Evolutionary conservation across 2,797 vertebrate species (phyloP), one percentile per base, ranked within the genome.

Genomic region (Denticeps clupeoides): DNA sequence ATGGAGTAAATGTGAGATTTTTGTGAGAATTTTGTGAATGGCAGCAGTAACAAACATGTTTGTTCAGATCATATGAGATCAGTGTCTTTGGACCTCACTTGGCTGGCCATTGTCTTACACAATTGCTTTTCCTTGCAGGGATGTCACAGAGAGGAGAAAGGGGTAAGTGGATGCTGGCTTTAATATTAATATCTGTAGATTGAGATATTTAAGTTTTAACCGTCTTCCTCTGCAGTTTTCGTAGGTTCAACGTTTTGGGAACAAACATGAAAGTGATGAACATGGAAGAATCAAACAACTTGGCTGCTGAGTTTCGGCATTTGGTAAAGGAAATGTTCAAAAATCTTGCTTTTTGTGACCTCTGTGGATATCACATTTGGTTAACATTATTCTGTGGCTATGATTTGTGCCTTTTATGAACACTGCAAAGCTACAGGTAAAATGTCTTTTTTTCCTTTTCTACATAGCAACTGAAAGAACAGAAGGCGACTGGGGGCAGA

Each of bases 221-320:
- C n/a, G n/a, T n/a, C n/a, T n/a, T 13, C 8, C 25, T 28, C 27
- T 41, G 47, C n/a, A 65, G 63, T 29, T 65, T 54, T 29, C 59
- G 63, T 5, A 57, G 59, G 45, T 65, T 65, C 16, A 65, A 65
- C 35, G 3, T 2, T n/a, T 7, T 5, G 1, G 9, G 22, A 11
- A 40, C 24, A 13, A 4, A 5, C 1, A 2, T 21, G 0, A 95
- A 98, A 77, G 90, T 98, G 8, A 96, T 98, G 93, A 97, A 97
- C 77, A 93, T 97, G 92, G 93, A 97, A 62, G 93, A 98, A 66
- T 97, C 92, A 1, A 97, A 95, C 12, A 94, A 93, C 42, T 92
- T 98, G 63, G 89, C 93, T 0, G 93, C 92, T 13, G 94, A 98
- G 70, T 97, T 97, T 70, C 82, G 93, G 60, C 93, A 97, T 56